Evolutionary conservation across 2,113 vertebrate species (phyloP).

Genomic region (Strix uralensis): DNA sequence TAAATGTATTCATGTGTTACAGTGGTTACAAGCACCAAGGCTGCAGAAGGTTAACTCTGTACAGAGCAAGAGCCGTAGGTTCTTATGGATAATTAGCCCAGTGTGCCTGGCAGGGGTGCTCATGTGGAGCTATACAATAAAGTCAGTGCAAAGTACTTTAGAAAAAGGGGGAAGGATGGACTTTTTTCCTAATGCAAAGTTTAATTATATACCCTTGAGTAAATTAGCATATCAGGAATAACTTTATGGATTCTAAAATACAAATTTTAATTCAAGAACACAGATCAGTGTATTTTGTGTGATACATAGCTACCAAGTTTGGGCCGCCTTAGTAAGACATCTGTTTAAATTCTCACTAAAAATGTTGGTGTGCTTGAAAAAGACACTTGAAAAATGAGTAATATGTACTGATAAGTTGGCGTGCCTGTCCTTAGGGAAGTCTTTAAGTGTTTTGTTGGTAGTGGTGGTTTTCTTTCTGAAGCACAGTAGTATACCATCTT

Average conservation of each 20-base stretch:
- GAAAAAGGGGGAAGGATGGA: background rate
- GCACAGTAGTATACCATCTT: background rate
- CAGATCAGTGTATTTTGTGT: background rate
- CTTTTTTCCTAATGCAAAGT: background rate
- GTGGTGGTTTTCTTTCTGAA: background rate
- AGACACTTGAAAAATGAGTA: background rate
- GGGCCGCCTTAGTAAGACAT: background rate
- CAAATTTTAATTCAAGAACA: background rate
- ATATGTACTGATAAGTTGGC: background rate
- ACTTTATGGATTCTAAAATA: background rate
- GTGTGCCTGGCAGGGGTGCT: background rate
- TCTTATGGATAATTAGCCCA: background rate
- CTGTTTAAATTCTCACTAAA: background rate
- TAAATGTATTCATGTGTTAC: background rate
- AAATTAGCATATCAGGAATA: background rate
- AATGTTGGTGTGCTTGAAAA: background rate
- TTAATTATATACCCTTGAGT: background rate
- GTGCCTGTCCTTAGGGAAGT: background rate
- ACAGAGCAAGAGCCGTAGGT: accelerated
- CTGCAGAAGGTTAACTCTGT: background rate
- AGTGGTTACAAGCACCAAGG: background rate
- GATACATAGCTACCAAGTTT: background rate
- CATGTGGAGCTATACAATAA: background rate
- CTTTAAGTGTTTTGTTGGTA: background rate
- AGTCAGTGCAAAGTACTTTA: background rate